Evolutionary conservation across 2,888 invertebrate species (phyloP).

Genomic region (Pachycephus smyrnensis): DNA sequence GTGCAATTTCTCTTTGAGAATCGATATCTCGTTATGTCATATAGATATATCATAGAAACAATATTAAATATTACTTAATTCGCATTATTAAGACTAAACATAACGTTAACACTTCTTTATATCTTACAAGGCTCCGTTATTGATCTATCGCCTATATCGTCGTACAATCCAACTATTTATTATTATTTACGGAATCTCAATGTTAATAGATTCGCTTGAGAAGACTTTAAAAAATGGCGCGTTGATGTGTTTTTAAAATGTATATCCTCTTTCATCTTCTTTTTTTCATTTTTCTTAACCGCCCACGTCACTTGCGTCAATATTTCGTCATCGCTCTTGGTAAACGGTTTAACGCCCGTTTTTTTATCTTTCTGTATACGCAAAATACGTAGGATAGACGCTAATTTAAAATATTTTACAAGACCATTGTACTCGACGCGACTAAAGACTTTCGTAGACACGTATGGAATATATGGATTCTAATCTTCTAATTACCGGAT

Average conservation of each 20-base stretch:
- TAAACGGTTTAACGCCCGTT: background rate
- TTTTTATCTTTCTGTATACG: background rate
- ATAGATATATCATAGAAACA: background rate
- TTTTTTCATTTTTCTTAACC: background rate
- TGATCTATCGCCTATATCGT: background rate
- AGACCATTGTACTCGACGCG: background rate
- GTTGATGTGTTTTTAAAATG: background rate
- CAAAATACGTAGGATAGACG: background rate
- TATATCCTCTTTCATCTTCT: background rate
- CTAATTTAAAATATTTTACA: background rate
- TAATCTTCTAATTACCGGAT: background rate
- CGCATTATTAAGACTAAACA: background rate
- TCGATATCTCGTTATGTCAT: background rate
- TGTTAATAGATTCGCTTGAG: background rate
- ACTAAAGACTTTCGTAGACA: background rate
- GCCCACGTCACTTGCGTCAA: background rate
- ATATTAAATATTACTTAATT: background rate
- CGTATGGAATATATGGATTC: background rate
- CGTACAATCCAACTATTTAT: background rate
- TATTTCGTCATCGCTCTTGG: background rate
- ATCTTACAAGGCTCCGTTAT: background rate
- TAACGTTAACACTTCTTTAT: background rate
- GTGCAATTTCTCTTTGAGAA: background rate
- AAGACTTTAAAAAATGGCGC: background rate
- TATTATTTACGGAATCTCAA: background rate